A percentile compares a stretch with the other conserved stretches of the same genome.
phyloP scores from a whole-genome alignment of 2,888 invertebrate species.

The Plagodis dolabraria region DNA sequence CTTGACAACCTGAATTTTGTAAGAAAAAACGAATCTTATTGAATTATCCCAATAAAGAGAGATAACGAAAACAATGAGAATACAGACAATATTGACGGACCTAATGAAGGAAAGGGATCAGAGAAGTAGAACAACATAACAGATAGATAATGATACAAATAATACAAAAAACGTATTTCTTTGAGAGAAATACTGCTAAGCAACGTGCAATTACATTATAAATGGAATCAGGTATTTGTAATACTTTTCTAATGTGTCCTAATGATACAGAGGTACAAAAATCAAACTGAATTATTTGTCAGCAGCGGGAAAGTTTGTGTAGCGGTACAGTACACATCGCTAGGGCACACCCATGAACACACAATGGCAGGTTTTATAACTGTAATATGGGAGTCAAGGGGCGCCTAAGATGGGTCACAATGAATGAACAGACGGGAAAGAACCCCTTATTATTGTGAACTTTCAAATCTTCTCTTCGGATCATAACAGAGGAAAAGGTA shows the following conservation, averaged over 20 bases:
- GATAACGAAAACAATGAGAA: not conserved
- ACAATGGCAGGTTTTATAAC: constrained; percentile 47
- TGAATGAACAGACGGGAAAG: constrained; percentile 33
- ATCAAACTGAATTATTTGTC: not conserved
- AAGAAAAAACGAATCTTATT: not conserved
- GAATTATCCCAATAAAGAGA: not conserved
- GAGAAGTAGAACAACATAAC: no score
- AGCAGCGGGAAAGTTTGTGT: constrained; percentile 32
- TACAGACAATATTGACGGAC: not conserved
- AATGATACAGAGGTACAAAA: not conserved
- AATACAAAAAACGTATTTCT: no score
- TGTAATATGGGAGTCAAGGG: constrained; percentile 42
- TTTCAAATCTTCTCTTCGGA: constrained; percentile 38
- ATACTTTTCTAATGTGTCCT: no score
- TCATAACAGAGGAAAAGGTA: constrained; percentile 36
- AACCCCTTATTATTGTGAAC: constrained; percentile 38
- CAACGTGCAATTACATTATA: no score
- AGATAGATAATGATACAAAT: no score
- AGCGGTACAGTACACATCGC: constrained; percentile 38
- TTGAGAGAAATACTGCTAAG: no score
- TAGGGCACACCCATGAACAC: constrained; percentile 40
- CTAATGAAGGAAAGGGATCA: not conserved
- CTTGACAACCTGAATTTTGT: not conserved
- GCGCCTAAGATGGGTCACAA: constrained; percentile 38
- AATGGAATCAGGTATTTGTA: no score